Conservation (phyloP, 2,797 vertebrate species). For the Myripristis jacobus region DNA sequence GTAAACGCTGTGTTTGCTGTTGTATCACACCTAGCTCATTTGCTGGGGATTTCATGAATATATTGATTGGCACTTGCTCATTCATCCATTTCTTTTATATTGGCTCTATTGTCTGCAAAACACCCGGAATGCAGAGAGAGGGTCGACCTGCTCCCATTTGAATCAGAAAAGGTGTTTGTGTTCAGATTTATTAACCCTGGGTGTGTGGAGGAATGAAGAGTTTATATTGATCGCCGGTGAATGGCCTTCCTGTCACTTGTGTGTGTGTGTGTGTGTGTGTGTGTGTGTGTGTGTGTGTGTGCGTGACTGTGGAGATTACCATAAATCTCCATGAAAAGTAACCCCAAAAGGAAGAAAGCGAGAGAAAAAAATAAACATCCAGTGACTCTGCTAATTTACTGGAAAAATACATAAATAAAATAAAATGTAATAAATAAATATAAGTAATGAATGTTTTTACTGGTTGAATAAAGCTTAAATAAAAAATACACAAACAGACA, state of each 20-base stretch:
- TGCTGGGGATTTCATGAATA: not conserved
- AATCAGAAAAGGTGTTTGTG: not conserved
- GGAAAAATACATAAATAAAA: too few relatives aligned
- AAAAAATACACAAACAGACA: too few relatives aligned
- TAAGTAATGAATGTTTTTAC: too few relatives aligned
- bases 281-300: too few relatives aligned
- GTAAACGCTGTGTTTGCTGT: slow-evolving; percentile 9
- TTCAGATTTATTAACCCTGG: slow-evolving; percentile 11
- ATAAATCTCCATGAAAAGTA: slow-evolving; percentile 32
- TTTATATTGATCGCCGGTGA: slow-evolving; percentile 57
- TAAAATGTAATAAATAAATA: too few relatives aligned
- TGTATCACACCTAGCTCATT: slow-evolving; percentile 14
- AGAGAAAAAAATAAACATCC: slow-evolving; percentile 44
- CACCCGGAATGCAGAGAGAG: not conserved
- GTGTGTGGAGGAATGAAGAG: not conserved
- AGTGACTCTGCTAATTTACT: slow-evolving; percentile 58
- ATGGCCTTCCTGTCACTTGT: slow-evolving; percentile 71
- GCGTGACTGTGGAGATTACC: not conserved
- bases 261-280: too few relatives aligned
- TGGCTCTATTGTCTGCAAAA: not conserved
- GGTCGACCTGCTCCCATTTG: not conserved
- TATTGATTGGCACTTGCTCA: slow-evolving; percentile 15
- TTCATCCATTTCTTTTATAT: slow-evolving; percentile 14
- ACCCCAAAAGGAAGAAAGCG: slow-evolving; percentile 46
- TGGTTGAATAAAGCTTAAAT: too few relatives aligned